Conservation (phyloP, 37 sponge, comb jelly and placozoan genomes). For the Ianthella basta region DNA sequence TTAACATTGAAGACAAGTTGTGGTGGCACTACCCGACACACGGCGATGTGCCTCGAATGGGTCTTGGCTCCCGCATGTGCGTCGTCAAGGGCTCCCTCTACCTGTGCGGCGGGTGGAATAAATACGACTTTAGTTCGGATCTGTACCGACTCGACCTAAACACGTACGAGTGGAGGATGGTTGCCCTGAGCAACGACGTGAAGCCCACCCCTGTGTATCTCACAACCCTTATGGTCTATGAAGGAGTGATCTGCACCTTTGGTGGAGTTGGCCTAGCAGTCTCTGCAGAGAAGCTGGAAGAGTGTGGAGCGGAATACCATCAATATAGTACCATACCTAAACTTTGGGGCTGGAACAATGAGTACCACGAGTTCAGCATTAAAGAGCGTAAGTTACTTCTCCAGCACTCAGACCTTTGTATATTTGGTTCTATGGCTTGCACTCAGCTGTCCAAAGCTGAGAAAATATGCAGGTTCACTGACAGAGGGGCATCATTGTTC, state of each 20-base stretch:
- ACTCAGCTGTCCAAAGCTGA: too few species aligned
- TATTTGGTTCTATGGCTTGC: too few species aligned
- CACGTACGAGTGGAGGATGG: constrained; percentile 48
- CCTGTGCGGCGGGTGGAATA: constrained; percentile 65
- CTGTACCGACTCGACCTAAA: constrained; percentile 36
- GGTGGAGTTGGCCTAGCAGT: constrained; percentile 52
- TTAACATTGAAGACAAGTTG: constrained; percentile 2
- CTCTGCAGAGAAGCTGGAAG: constrained; percentile 35
- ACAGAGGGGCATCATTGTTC: too few species aligned
- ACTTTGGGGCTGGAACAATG: constrained; percentile 66
- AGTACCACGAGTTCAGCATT: constrained; percentile 65
- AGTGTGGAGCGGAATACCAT: constrained; percentile 42
- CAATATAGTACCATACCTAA: neutral
- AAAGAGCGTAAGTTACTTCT: too few species aligned
- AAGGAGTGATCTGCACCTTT: constrained; percentile 45
- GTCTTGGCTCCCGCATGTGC: constrained; percentile 46
- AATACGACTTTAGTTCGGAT: constrained; percentile 47
- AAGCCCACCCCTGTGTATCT: constrained; percentile 59
- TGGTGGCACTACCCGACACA: constrained; percentile 46
- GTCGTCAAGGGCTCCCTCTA: constrained; percentile 4
- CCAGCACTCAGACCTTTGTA: too few species aligned
- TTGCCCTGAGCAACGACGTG: constrained; percentile 6
- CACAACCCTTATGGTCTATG: constrained; percentile 41
- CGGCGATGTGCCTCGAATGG: constrained; percentile 46
- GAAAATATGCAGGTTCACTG: too few species aligned